Percentiles rank a stretch among this genome's conserved stretches.
Evolutionary conservation across 2,888 invertebrate species (phyloP).

Genomic region (Drosophila algonquin): DNA sequence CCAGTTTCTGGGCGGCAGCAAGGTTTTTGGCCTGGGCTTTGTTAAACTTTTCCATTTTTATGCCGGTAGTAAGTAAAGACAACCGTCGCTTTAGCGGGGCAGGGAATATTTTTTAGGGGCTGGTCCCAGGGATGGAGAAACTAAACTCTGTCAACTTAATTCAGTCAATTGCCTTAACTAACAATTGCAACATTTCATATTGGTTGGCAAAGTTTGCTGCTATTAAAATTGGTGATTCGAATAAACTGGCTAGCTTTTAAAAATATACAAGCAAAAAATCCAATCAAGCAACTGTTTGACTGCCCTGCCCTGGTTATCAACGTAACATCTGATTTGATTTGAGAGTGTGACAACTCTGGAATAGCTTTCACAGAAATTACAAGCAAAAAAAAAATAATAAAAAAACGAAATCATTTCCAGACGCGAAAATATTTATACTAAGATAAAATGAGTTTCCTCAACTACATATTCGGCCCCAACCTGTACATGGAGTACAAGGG

Average conservation of each 20-base stretch:
- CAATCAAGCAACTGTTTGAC: neutral
- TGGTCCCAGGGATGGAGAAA: too few relatives aligned
- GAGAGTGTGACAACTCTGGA: constrained; percentile 45
- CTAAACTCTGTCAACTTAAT: too few relatives aligned
- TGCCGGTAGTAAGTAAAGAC: constrained; percentile 1
- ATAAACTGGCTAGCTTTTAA: too few relatives aligned
- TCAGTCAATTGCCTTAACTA: too few relatives aligned
- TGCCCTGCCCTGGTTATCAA: constrained; percentile 14
- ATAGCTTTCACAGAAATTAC: constrained; percentile 45
- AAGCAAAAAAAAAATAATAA: constrained; percentile 33
- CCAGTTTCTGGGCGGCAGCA: constrained; percentile 85
- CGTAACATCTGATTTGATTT: constrained; percentile 31
- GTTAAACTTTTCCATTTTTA: constrained; percentile 61
- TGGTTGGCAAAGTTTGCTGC: too few relatives aligned
- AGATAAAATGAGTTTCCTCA: constrained; percentile 81
- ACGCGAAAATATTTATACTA: constrained; percentile 30
- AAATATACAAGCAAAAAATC: neutral
- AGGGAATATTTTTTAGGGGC: too few relatives aligned
- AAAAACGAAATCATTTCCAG: constrained; percentile 15
- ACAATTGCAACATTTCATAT: too few relatives aligned
- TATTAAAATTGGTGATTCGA: too few relatives aligned
- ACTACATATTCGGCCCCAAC: constrained; percentile 89
- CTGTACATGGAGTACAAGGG: constrained; percentile 88
- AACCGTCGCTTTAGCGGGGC: neutral
- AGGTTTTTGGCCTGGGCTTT: constrained; percentile 84